Conservation (phyloP, 1,140 invertebrate genomes). For the Bombyx mori region DNA sequence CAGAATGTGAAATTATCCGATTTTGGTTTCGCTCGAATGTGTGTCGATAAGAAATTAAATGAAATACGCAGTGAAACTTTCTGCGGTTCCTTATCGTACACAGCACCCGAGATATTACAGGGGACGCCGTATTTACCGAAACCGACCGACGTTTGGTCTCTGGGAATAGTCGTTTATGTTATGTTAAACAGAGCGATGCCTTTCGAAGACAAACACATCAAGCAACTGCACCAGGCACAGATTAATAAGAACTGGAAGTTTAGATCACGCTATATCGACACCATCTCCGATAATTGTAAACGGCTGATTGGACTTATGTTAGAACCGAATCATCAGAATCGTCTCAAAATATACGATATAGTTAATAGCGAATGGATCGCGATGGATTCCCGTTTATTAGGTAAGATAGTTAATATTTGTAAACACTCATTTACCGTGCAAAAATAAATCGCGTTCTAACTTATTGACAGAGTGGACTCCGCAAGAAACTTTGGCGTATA, state of each 20-base stretch:
- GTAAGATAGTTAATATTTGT: constrained; percentile 17
- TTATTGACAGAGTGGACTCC: constrained; percentile 43
- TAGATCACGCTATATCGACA: constrained; percentile 70
- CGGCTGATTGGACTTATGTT: constrained; percentile 72
- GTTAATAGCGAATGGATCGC: constrained; percentile 68
- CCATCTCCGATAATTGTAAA: constrained; percentile 70
- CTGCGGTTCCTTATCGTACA: constrained; percentile 81
- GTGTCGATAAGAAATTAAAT: constrained; percentile 69
- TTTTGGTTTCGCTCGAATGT: constrained; percentile 82
- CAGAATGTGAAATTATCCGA: constrained; percentile 83
- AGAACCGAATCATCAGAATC: constrained; percentile 75
- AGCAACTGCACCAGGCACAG: constrained; percentile 76
- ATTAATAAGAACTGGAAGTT: constrained; percentile 77
- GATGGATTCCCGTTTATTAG: constrained; percentile 67
- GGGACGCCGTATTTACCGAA: constrained; percentile 76
- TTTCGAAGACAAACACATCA: constrained; percentile 83
- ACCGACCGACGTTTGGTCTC: constrained; percentile 78
- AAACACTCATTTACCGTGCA: neutral
- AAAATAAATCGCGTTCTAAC: no score
- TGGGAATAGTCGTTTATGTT: constrained; percentile 79
- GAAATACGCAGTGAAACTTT: constrained; percentile 77
- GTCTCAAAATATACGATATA: constrained; percentile 58
- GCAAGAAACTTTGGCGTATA: constrained; percentile 45
- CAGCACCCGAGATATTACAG: constrained; percentile 79
- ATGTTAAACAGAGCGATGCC: constrained; percentile 86